Conservation (phyloP, 2,113 vertebrate genomes). For the Ailuropoda melanoleuca region DNA sequence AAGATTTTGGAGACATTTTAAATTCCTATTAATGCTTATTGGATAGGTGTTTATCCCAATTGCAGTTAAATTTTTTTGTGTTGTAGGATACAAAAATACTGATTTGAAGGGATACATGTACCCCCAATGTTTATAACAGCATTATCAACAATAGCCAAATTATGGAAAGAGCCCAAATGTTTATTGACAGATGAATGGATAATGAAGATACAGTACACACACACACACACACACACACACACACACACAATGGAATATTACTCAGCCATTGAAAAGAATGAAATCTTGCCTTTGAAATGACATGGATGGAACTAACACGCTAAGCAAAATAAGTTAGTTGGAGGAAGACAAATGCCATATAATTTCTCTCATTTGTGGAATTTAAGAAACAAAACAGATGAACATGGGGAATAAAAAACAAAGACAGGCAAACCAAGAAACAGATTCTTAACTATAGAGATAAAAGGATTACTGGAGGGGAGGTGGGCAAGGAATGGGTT, state of each 20-base stretch:
- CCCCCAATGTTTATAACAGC: background rate
- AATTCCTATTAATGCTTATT: background rate
- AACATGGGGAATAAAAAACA: background rate
- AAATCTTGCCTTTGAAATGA: background rate
- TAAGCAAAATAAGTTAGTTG: background rate
- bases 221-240: too few species aligned
- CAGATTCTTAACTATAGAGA: background rate
- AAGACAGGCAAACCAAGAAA: background rate
- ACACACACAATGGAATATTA: background rate
- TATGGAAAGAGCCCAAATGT: too few species aligned
- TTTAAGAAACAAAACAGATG: background rate
- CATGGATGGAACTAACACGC: background rate
- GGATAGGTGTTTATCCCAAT: background rate
- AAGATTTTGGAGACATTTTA: background rate
- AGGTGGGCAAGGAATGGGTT: background rate
- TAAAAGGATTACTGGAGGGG: background rate
- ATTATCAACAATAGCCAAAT: background rate
- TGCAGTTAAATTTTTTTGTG: background rate
- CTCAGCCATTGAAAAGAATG: background rate
- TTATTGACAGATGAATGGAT: too few species aligned
- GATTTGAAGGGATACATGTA: background rate
- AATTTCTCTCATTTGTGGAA: background rate
- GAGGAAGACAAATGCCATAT: background rate
- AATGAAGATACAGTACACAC: too few species aligned
- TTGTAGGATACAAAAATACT: background rate